Base-by-base conservation (phyloP, 2,888 invertebrate species). In the Sarcophaga carnaria region DNA sequence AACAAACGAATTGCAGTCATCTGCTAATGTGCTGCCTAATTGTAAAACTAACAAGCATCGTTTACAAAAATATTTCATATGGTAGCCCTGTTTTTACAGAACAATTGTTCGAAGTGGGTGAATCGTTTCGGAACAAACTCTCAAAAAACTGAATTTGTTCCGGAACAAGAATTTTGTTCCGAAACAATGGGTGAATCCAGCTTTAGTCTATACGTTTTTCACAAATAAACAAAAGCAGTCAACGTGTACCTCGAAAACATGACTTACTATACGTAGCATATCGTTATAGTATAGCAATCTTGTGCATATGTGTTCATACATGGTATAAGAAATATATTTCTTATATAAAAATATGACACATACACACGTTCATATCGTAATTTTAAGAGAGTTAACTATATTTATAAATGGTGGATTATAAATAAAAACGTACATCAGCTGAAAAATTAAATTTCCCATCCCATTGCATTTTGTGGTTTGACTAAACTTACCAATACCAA, bases 401-500 rank as follows among this genome's bases (percentile, higher is more conserved):
- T 71, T 12, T 14, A 59, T 59, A 59, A 2, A 75, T 14, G 54
- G 12, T 14, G 54, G 17, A 14, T 54, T 54, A 54, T 54, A 54
- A 14, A 54, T 54, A 54, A 17, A 14, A 12, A 54, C 17, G 17
- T 54, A 12, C 12, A 17, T 54, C 54, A 54, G 49, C 54, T 54
- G 54, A 17, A 17, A 54, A 17, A 54, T 14, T 45, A 20, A 67
- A n/a, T 45, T 67, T 20, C 3, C 20, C n/a, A n/a, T 12, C 2
- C n/a, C 4, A n/a, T 14, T 25, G 45, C 47, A 45, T 67, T 67
- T 45, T 25, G 25, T 66, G 66, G 70, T 62, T 12, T 45, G 27
- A 77, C 17, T 17, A 12, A 77, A 90, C 92, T 89, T 90, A 92
- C 92, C 92, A 89, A 86, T 81, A 82, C 92, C 92, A 72, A 91